A percentile compares a stretch with the other conserved stretches of the same genome.
Conservation (phyloP, 2,797 vertebrate genomes). For the Acrossocheilus wenchowensis region DNA sequence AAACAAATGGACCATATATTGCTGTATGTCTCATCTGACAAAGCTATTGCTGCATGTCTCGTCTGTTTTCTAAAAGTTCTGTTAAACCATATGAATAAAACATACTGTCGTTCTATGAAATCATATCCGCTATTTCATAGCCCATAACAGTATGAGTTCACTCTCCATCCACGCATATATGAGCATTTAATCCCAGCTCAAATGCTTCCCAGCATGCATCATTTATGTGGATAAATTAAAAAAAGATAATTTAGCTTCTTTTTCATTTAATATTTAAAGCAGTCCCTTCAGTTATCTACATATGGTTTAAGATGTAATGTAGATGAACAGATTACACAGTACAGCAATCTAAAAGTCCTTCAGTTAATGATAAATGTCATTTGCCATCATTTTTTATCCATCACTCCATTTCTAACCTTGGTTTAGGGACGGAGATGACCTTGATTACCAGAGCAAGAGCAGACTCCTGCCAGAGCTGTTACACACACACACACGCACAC, state of each 20-base stretch:
- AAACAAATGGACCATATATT: not conserved
- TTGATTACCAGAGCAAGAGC: slow-evolving; percentile 21
- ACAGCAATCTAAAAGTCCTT: not conserved
- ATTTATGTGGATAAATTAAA: not conserved
- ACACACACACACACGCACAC: not conserved
- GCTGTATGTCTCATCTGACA: not conserved
- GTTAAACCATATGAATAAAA: not conserved
- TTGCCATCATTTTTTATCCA: not conserved
- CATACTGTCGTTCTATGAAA: not conserved
- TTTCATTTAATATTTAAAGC: not conserved
- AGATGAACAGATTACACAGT: not conserved
- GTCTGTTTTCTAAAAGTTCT: not conserved
- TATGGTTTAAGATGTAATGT: not conserved
- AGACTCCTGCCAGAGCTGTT: not conserved
- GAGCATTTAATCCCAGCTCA: not conserved
- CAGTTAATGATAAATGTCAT: not conserved
- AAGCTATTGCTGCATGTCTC: not conserved
- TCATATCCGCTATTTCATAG: not conserved
- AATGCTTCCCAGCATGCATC: not conserved
- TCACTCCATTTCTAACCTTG: not conserved
- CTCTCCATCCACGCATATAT: not conserved
- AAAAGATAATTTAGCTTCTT: not conserved
- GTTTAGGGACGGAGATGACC: not conserved
- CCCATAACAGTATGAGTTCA: not conserved
- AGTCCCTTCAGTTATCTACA: not conserved